Evolutionary conservation across 2,113 vertebrate species (phyloP).

Genomic region (Sceloporus undulatus): DNA sequence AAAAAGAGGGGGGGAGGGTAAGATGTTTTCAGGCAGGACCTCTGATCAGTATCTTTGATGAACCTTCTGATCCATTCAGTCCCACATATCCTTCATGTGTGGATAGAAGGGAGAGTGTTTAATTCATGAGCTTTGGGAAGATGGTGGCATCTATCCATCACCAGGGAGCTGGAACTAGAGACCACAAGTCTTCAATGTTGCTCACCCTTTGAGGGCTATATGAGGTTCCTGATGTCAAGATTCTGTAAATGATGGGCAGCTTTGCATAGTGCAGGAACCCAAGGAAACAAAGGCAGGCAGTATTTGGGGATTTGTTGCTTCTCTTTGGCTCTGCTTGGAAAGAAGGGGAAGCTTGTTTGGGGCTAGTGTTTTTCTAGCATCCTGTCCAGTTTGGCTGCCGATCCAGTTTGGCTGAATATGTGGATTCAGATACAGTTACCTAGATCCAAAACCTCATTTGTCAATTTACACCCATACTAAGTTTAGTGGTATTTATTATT

Average conservation of each 20-base stretch:
- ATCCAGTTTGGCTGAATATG: conserved; percentile 5
- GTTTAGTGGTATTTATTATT: conserved; percentile 55
- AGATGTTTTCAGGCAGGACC: background rate
- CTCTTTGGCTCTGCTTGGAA: conserved; percentile 58
- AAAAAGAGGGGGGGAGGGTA: background rate
- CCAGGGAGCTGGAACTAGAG: conserved; percentile 4
- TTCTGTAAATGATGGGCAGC: conserved; percentile 54
- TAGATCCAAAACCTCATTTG: conserved; percentile 56
- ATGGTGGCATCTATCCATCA: conserved; percentile 61
- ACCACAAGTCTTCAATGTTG: conserved; percentile 57
- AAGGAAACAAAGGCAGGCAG: conserved; percentile 65
- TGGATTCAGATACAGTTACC: conserved; percentile 70
- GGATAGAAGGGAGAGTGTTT: background rate
- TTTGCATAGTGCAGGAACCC: conserved; percentile 22
- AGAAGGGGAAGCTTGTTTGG: conserved; percentile 71
- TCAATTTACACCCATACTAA: conserved; percentile 53
- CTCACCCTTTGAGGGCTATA: conserved; percentile 63
- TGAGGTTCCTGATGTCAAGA: conserved; percentile 63
- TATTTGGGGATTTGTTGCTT: conserved; percentile 66
- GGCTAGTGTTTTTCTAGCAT: conserved; percentile 64
- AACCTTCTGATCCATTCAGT: background rate
- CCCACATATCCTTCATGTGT: background rate
- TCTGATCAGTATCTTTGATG: background rate
- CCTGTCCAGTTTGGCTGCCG: conserved; percentile 51
- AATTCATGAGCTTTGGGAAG: conserved; percentile 1